Base-by-base conservation (phyloP, 2,888 invertebrate species). In the Phasia obesa region DNA sequence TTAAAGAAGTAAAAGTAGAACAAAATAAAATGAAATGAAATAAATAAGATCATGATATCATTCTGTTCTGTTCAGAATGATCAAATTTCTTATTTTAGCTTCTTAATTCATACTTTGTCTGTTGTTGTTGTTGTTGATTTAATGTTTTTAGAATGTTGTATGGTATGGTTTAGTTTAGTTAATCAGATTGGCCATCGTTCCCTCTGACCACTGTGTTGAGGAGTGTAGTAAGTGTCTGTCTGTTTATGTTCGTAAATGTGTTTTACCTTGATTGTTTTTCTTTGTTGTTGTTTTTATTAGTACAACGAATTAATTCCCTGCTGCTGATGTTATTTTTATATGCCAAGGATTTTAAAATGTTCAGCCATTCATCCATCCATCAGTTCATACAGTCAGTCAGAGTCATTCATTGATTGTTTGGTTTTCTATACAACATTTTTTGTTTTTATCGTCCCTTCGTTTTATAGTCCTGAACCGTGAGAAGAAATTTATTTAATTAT, bases 401-500 rank as follows among this genome's bases (percentile, higher is more conserved):
- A 81, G 60, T 79, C 79, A 76, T 75, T 75, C 78, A 83, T 78
- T 82, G 70, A 76, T 71, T 62, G 76, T 53, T 70, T 49, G 64
- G 65, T 67, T 79, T 77, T 44, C 42, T 64, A 31, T 35, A 71
- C 38, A 53, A 51, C 6, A 23, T 55, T 47, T n/a, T 42, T 51
- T 57, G 35, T 21, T 55, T 35, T 64, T 65, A 31, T 47, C 44
- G 59, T 53, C 35, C 51, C 53, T 60, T 44, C 44, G n/a, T 23
- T 35, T 80, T 53, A 60, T 67, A 65, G 65, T 53, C 75, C 71
- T 83, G 65, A 60, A 71, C 75, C 83, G 83, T 83, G 83, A 57
- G 83, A 83, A 83, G 65, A 83, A 25, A 31, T 83, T 21, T 62
- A 75, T 83, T 76, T 71, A 83, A 79, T 83, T 79, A 83, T 79